These are phyloP conservation scores for Plagodis dolabraria DNA, from an alignment of 2,888 invertebrate genomes.

Conservation along the genomic window DNA sequence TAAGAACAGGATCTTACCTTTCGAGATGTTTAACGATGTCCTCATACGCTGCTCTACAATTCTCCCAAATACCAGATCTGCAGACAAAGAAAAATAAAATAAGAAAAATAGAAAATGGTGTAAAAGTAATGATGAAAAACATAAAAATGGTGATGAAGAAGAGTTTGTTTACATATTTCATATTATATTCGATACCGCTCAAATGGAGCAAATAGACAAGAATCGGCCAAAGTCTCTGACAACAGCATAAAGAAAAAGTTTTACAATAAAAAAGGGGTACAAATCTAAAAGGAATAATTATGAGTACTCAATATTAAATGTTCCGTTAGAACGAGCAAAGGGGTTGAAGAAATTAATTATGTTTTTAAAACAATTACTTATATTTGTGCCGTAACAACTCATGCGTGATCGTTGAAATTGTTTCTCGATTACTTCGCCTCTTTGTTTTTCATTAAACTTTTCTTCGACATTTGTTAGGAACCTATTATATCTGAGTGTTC, in stretches of 20 bases:
- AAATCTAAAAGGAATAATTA: slow-evolving; percentile 81
- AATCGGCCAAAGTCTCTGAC: slow-evolving; percentile 59
- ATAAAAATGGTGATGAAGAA: slow-evolving; percentile 43
- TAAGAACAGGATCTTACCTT: slow-evolving; percentile 87
- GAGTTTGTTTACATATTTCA: not conserved
- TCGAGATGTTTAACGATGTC: slow-evolving; percentile 97
- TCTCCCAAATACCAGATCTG: slow-evolving; percentile 96
- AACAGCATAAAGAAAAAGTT: slow-evolving; percentile 70
- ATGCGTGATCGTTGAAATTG: slow-evolving; percentile 82
- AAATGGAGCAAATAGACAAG: slow-evolving; percentile 41
- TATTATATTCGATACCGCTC: not conserved
- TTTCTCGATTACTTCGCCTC: slow-evolving; percentile 80
- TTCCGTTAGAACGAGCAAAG: slow-evolving; percentile 75
- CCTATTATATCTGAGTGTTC: slow-evolving; percentile 22
- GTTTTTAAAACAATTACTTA: slow-evolving; percentile 83
- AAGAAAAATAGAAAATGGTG: slow-evolving; percentile 63
- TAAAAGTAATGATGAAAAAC: slow-evolving; percentile 50
- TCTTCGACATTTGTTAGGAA: slow-evolving; percentile 52
- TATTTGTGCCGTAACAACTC: slow-evolving; percentile 78
- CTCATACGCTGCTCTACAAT: slow-evolving; percentile 97
- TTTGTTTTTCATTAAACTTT: slow-evolving; percentile 81
- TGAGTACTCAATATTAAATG: slow-evolving; percentile 84
- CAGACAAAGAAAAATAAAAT: slow-evolving; percentile 80
- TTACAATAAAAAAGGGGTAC: slow-evolving; percentile 71
- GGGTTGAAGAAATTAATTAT: slow-evolving; percentile 82